Evolutionary conservation across 2,113 vertebrate species (phyloP), one percentile per base, ranked within the genome.

Genomic region (Willisornis vidua): DNA sequence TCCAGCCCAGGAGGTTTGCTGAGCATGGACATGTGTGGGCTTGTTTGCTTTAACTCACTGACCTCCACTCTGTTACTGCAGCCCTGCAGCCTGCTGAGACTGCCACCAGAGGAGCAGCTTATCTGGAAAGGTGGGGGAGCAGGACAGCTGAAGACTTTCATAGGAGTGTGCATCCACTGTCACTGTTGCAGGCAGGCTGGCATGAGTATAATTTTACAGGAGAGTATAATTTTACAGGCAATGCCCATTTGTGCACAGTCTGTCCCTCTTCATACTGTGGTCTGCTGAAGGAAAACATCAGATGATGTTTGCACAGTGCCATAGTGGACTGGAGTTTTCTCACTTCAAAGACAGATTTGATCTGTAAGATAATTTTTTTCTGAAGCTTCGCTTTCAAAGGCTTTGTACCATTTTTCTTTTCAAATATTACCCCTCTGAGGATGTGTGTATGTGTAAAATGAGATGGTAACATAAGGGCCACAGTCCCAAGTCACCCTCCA

Each of bases 311-410:
- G 28, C 39, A 46, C 31, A 24, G 49, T 84, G 74, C 48, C 39
- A 8, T 16, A 41, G 45, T 0, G 0, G 26, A 37, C 31, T 2
- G 15, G 39, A 88, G 26, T 39, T 71, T 94, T 92, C 51, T 43
- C n/a, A 19, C 57, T 95, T 83, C 68, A 84, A 79, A 87, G 74
- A 85, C 41, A 79, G 54, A 62, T 87, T 72, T 72, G 26, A 87
- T 17, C 19, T 70, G 12, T 22, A 58, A 83, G 54, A 95, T 37
- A 33, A 3, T 55, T 10, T 51, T 89, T 91, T 93, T 71, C 49
- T 77, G 29, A 52, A 90, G 63, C 19, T 96, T 86, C 61, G 15
- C 54, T 90, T 95, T 93, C 73, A 93, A 68, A 93, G 73, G 45
- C 45, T 68, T 77, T 37, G 13, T 59, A 55, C n/a, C 14, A 26